A percentile compares a stretch with the other conserved stretches of the same genome.
Evolutionary conservation across 2,797 vertebrate species (phyloP).

Genomic region (Siniperca undulata): DNA sequence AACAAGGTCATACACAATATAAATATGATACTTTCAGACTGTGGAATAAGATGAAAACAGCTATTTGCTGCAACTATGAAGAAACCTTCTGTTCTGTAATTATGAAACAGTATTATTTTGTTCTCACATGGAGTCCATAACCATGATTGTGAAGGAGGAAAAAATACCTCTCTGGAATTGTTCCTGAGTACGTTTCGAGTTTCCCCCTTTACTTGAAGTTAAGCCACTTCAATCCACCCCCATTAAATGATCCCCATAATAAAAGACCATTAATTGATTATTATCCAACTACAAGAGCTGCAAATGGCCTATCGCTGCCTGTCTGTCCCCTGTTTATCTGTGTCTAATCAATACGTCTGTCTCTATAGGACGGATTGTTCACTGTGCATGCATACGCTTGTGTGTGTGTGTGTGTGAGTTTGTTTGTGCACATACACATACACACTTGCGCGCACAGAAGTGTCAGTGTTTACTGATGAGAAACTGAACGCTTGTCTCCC

Average conservation of each 20-base stretch:
- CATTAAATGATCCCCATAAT: slow-evolving; percentile 66
- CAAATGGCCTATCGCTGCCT: slow-evolving; percentile 68
- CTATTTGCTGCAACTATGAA: not conserved
- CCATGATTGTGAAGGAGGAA: not conserved
- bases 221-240: slow-evolving; percentile 37
- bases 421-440: not conserved
- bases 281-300: slow-evolving; percentile 67
- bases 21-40: not conserved
- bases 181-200: slow-evolving; percentile 45
- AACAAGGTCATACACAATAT: not conserved
- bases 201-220: slow-evolving; percentile 55
- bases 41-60: not conserved
- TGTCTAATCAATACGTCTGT: slow-evolving; percentile 82
- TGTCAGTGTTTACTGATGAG: slow-evolving; percentile 64
- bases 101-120: not conserved
- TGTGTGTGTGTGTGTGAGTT: slow-evolving; percentile 22
- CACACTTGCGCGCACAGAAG: slow-evolving; percentile 31
- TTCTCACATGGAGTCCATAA: not conserved
- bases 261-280: slow-evolving; percentile 82
- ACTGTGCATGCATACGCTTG: slow-evolving; percentile 13
- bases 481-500: slow-evolving; percentile 39
- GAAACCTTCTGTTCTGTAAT: not conserved
- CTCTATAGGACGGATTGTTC: slow-evolving; percentile 73
- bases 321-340: slow-evolving; percentile 68
- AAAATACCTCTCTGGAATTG: slow-evolving; percentile 10